Percentiles rank a stretch among this genome's conserved stretches.
These are phyloP conservation scores for Heterochromis multidens DNA, from an alignment of 2,113 vertebrate species.

Conservation along the genomic window DNA sequence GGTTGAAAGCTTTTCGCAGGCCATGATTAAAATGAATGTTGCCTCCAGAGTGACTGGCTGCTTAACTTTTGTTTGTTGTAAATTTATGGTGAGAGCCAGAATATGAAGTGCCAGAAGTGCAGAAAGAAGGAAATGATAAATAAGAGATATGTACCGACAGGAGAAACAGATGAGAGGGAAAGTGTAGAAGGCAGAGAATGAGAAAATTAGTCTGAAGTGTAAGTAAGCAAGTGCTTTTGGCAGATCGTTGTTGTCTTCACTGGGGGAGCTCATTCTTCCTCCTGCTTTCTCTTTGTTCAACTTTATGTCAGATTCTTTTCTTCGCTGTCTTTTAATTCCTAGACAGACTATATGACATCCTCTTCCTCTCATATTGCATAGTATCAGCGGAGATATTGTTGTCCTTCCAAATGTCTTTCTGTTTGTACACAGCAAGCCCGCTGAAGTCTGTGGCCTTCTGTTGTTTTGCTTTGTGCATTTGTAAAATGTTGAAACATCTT, in stretches of 20 bases:
- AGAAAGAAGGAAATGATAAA: conserved; percentile 15
- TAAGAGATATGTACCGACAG: conserved; percentile 31
- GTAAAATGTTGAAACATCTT: not conserved
- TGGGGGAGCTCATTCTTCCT: not conserved
- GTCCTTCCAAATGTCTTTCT: not conserved
- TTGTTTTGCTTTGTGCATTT: not conserved
- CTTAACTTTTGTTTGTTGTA: conserved; percentile 19
- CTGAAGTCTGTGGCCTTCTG: not conserved
- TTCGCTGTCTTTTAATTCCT: conserved; percentile 6
- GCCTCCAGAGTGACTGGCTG: not conserved
- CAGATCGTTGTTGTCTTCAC: conserved; percentile 30
- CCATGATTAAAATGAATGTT: conserved; percentile 29
- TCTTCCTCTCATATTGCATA: not conserved
- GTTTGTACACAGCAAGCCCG: not conserved
- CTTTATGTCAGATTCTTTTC: not conserved
- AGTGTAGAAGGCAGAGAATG: conserved; percentile 3
- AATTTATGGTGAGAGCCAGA: conserved; percentile 18
- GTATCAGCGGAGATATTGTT: conserved; percentile 14
- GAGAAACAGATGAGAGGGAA: not conserved
- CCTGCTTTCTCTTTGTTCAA: not conserved
- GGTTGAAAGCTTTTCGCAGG: conserved; percentile 23
- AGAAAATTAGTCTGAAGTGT: conserved; percentile 44
- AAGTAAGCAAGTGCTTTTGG: conserved; percentile 21
- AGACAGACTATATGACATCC: conserved; percentile 6
- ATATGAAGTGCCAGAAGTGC: conserved; percentile 38